Percentiles rank a stretch among this genome's conserved stretches.
phyloP scores from a whole-genome alignment of 2,797 vertebrate species.

The Apogon talboti region DNA sequence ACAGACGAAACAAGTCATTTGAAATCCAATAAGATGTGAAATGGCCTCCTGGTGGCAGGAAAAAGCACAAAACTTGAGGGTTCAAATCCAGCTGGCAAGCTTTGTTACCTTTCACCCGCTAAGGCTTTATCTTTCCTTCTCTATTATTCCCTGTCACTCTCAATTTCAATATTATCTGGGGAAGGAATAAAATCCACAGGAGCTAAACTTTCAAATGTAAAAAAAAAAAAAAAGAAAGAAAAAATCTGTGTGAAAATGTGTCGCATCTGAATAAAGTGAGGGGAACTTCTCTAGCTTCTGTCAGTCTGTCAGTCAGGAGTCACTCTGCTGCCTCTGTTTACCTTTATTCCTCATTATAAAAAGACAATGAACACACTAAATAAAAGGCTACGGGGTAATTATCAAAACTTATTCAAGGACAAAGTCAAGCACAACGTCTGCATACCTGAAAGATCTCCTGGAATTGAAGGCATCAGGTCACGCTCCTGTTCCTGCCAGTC shows the following conservation, averaged over 20 bases:
- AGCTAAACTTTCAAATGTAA: constrained; percentile 36
- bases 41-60: constrained; percentile 47
- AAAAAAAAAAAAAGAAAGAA: neutral
- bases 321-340: constrained; percentile 39
- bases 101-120: constrained; percentile 40
- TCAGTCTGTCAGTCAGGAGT: constrained; percentile 38
- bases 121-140: constrained; percentile 34
- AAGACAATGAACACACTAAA: constrained; percentile 51
- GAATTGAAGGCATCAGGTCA: constrained; percentile 62
- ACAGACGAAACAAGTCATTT: constrained; percentile 59
- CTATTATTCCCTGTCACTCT: constrained; percentile 41
- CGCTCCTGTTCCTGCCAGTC: constrained; percentile 36
- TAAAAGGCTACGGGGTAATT: constrained; percentile 64
- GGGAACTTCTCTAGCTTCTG: constrained; percentile 19
- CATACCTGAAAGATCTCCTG: constrained; percentile 56
- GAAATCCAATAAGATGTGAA: constrained; percentile 60
- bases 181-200: constrained; percentile 22
- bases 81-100: constrained; percentile 53
- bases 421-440: constrained; percentile 33
- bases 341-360: constrained; percentile 62
- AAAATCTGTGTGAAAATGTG: constrained; percentile 14
- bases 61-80: constrained; percentile 22
- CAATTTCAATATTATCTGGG: constrained; percentile 47
- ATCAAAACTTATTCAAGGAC: constrained; percentile 63
- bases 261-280: constrained; percentile 29